phyloP scores from a whole-genome alignment of 2,113 vertebrate genomes.

The Peucedramus taeniatus region DNA sequence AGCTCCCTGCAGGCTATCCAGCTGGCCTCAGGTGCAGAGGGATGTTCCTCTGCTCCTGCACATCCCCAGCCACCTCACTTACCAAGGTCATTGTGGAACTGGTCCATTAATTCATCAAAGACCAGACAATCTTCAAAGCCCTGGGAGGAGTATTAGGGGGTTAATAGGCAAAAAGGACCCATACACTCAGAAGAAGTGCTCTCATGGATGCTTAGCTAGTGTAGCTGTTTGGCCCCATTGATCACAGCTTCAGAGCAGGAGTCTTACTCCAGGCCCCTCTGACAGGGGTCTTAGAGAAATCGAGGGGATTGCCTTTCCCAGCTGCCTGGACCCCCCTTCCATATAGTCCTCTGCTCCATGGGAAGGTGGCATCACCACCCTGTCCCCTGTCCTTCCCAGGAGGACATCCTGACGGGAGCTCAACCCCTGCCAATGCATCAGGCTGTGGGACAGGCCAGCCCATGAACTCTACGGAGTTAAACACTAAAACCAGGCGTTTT shows the following conservation, averaged over 20 bases:
- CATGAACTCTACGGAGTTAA: not conserved
- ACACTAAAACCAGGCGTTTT: not conserved
- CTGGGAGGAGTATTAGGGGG: constrained; percentile 59
- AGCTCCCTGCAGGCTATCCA: not conserved
- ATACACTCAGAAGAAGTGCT: fast-evolving
- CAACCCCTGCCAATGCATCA: not conserved
- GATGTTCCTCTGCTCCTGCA: not conserved
- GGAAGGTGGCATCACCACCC: not conserved
- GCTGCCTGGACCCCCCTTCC: not conserved
- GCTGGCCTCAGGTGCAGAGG: not conserved
- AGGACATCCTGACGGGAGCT: fast-evolving
- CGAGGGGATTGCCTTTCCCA: not conserved
- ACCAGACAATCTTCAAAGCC: constrained; percentile 98
- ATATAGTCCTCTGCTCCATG: not conserved
- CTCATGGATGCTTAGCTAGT: not conserved
- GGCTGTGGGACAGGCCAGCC: not conserved
- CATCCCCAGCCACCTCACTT: constrained; percentile 51
- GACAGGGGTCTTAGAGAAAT: not conserved
- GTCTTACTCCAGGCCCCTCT: not conserved
- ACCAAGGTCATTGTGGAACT: constrained; percentile 86
- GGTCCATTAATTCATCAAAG: constrained; percentile 91
- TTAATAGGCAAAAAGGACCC: not conserved
- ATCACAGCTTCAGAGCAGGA: not conserved
- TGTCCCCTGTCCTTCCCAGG: not conserved
- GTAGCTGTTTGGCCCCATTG: not conserved